Conservation (phyloP, 2,113 vertebrate genomes). For the Perccottus glenii region DNA sequence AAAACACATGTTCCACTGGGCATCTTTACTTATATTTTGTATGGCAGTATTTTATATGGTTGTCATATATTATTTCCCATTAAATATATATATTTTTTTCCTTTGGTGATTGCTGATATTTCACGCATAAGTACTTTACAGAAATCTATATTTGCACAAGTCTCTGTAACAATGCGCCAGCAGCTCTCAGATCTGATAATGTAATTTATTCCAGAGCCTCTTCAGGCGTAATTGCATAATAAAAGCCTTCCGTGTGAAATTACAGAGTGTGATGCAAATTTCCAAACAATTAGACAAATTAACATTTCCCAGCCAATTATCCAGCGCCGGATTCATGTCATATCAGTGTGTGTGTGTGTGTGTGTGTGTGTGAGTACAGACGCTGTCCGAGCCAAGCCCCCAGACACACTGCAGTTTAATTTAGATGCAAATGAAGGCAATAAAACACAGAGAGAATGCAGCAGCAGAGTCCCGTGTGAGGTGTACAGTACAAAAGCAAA, state of each 20-base stretch:
- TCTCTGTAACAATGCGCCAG: constrained; percentile 20
- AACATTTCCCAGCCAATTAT: constrained; percentile 80
- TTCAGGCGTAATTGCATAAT: constrained; percentile 31
- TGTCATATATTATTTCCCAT: neutral
- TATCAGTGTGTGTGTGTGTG: constrained; percentile 73
- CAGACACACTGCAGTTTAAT: constrained; percentile 89
- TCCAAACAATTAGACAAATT: constrained; percentile 81
- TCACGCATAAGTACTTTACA: neutral
- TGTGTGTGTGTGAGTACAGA: constrained; percentile 38
- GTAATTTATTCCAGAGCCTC: constrained; percentile 29
- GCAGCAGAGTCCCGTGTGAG: constrained; percentile 81
- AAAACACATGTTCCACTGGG: no score
- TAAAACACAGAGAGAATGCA: constrained; percentile 79
- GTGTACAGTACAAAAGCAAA: constrained; percentile 9
- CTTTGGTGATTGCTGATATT: neutral
- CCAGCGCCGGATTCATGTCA: constrained; percentile 69
- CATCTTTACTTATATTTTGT: no score
- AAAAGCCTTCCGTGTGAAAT: constrained; percentile 35
- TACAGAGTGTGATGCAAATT: constrained; percentile 58
- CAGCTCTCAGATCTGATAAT: neutral
- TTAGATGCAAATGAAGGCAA: constrained; percentile 94
- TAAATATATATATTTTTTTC: neutral
- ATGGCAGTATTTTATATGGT: no score
- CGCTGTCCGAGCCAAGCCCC: constrained; percentile 78
- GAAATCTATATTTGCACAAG: constrained; percentile 7